Percentiles rank a stretch among this genome's conserved stretches.
Conservation (phyloP, 2,888 invertebrate species). For the Prenolepis imparis region DNA sequence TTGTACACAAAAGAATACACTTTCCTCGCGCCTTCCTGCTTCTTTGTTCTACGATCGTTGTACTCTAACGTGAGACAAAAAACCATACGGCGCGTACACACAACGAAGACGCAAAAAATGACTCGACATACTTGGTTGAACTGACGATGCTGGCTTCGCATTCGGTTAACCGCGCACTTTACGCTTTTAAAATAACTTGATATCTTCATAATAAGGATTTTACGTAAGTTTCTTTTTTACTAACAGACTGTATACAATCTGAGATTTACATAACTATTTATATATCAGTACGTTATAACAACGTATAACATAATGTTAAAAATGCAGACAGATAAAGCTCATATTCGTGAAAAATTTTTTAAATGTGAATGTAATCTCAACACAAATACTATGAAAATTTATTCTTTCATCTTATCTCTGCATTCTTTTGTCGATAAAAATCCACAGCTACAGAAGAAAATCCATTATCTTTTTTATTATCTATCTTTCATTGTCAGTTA, state of each 20-base stretch:
- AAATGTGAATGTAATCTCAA: background rate
- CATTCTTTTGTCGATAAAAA: conserved; percentile 5
- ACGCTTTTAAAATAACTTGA: background rate
- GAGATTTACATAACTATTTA: conserved; percentile 16
- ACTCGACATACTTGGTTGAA: conserved; percentile 20
- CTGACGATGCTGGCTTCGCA: background rate
- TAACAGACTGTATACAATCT: background rate
- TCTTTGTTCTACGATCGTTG: conserved; percentile 53
- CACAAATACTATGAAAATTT: background rate
- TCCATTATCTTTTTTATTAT: background rate
- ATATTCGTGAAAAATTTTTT: background rate
- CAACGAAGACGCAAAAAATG: conserved; percentile 36
- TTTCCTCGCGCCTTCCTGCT: conserved; percentile 62
- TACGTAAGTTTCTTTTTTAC: background rate
- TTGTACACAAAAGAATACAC: conserved; percentile 72
- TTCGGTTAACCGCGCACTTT: background rate
- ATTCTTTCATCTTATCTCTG: background rate
- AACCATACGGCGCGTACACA: conserved; percentile 6
- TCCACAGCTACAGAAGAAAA: background rate
- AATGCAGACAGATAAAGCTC: background rate
- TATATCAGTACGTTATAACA: background rate
- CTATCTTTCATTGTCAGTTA: background rate
- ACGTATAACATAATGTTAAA: background rate
- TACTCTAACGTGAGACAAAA: conserved; percentile 46
- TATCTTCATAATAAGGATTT: background rate